A percentile compares a stretch with the other conserved stretches of the same genome.
These are phyloP conservation scores for Mormyrops boulengeri DNA, from an alignment of 2,797 vertebrate genomes.

Conservation along the genomic window DNA sequence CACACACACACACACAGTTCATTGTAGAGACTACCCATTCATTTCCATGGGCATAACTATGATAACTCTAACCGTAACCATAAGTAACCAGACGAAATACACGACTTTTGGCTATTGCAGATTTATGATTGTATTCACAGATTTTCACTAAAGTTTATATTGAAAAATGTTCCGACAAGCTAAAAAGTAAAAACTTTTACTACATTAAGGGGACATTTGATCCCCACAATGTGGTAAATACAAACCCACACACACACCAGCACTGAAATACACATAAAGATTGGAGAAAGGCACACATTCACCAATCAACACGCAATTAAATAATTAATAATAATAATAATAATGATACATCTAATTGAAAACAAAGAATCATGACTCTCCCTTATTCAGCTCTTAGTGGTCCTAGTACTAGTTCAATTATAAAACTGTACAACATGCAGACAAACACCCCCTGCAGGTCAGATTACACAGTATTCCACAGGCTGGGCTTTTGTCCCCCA, in stretches of 20 bases:
- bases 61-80: not conserved
- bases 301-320: not conserved
- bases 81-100: not conserved
- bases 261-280: not conserved
- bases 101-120: not conserved
- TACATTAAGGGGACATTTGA: not conserved
- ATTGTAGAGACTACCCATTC: not conserved
- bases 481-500: not conserved
- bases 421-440: not conserved
- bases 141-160: not conserved
- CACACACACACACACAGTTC: not conserved
- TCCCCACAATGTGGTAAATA: not conserved
- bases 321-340: not conserved
- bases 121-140: not conserved
- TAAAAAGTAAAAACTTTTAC: not conserved
- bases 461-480: constrained; percentile 26
- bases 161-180: not conserved
- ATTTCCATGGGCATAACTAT: not conserved
- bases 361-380: not conserved
- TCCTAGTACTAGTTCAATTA: not conserved
- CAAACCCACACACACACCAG: not conserved
- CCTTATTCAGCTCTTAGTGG: not conserved
- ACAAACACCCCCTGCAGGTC: constrained; percentile 19
- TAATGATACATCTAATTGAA: constrained; percentile 13
- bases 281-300: not conserved